phyloP scores from a whole-genome alignment of 2,888 invertebrate genomes.

The Phortica magna region DNA sequence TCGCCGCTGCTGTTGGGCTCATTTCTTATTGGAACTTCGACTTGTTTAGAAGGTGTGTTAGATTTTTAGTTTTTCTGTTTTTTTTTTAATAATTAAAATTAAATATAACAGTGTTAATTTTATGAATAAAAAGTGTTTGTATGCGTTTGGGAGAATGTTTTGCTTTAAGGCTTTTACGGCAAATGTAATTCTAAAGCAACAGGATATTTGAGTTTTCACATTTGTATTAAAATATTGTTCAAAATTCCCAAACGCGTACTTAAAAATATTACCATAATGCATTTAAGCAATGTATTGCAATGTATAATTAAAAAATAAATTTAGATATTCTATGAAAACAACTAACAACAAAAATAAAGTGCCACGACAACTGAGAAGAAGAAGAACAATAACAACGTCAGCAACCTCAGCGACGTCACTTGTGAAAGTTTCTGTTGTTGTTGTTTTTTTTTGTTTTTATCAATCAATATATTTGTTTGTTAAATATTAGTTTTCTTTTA shows the following conservation, averaged over 20 bases:
- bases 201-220: neutral
- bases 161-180: neutral
- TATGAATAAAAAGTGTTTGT: neutral
- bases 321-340: neutral
- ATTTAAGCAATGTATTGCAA: neutral
- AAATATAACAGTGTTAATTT: conserved; percentile 6
- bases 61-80: neutral
- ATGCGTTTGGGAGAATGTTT: conserved; percentile 15
- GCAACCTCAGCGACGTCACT: neutral
- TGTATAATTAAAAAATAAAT: neutral
- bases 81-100: too few relatives aligned
- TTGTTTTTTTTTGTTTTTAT: neutral
- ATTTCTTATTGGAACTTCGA: neutral
- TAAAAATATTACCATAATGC: neutral
- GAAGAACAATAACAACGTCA: conserved; percentile 15
- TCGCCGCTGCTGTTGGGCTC: neutral
- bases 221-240: neutral
- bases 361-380: conserved; percentile 31
- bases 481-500: conserved; percentile 6
- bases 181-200: neutral
- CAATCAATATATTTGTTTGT: conserved; percentile 2
- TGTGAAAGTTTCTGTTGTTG: conserved; percentile 1
- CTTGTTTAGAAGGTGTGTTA: neutral
- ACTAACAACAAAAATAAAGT: neutral
- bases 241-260: neutral